phyloP scores from a whole-genome alignment of 1,140 invertebrate species.

The Eriocheir sinensis region DNA sequence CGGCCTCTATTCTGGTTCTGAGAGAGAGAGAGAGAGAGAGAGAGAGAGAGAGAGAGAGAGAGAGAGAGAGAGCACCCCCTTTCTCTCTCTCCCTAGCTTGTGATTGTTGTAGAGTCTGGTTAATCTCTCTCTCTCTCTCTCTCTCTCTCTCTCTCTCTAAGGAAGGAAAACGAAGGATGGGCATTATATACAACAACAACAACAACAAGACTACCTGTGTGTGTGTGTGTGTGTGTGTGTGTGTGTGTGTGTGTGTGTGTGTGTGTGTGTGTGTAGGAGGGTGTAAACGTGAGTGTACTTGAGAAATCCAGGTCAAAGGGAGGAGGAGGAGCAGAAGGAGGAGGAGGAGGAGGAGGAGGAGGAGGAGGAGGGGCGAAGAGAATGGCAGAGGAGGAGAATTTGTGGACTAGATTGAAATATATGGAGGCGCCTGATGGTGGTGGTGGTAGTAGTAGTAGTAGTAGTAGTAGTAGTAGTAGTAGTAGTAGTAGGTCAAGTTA shows the following conservation, averaged over 20 bases:
- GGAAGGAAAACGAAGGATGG: too few relatives aligned
- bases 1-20: too few relatives aligned
- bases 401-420: neutral
- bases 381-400: neutral
- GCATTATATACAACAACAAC: too few relatives aligned
- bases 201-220: too few relatives aligned
- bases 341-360: neutral
- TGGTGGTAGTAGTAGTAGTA: neutral
- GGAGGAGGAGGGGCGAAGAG: neutral
- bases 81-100: too few relatives aligned
- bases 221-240: constrained; percentile 22
- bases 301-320: neutral
- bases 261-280: neutral
- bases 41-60: too few relatives aligned
- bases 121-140: too few relatives aligned
- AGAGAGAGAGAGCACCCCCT: too few relatives aligned
- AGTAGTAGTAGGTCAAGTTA: neutral
- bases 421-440: neutral
- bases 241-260: constrained; percentile 22
- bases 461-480: neutral
- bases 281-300: neutral
- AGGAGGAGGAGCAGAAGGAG: constrained; percentile 36
- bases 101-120: too few relatives aligned
- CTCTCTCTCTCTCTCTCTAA: too few relatives aligned
- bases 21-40: too few relatives aligned